A percentile compares a stretch with the other conserved stretches of the same genome.
Evolutionary conservation across 1,140 invertebrate genomes (phyloP).

Genomic region (Scaptodrosophila lebanonensis): DNA sequence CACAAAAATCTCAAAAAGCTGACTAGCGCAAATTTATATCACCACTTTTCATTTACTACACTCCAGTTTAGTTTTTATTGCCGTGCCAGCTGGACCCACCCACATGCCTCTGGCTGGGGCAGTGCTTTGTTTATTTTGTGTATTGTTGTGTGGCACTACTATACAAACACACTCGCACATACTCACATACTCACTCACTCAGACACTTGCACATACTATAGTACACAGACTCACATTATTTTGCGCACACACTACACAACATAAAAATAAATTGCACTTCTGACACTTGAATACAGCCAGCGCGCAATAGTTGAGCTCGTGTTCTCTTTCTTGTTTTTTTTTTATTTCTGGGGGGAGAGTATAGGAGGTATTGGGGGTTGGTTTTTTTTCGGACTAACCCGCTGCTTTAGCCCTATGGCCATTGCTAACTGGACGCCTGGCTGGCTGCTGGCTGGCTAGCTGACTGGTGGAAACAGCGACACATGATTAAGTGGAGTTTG

Average conservation of each 20-base stretch:
- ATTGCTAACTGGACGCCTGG: background rate
- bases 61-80: constrained; percentile 64
- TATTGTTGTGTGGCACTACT: constrained; percentile 45
- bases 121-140: constrained; percentile 61
- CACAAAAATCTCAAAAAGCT: no score
- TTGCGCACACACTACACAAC: constrained; percentile 59
- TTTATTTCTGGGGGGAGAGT: background rate
- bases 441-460: constrained; percentile 9
- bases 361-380: background rate
- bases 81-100: constrained; percentile 53
- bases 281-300: constrained; percentile 69
- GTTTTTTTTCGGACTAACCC: no score
- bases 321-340: no score
- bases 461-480: constrained; percentile 35
- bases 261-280: constrained; percentile 75
- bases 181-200: no score
- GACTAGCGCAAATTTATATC: constrained; percentile 32
- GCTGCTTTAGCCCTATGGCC: no score
- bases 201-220: no score
- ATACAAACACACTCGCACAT: no score
- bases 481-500: constrained; percentile 74
- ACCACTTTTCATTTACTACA: constrained; percentile 55
- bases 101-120: background rate
- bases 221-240: no score
- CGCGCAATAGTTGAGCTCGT: constrained; percentile 27